phyloP scores from a whole-genome alignment of 2,797 vertebrate genomes.

The Clarias laeviceps region DNA sequence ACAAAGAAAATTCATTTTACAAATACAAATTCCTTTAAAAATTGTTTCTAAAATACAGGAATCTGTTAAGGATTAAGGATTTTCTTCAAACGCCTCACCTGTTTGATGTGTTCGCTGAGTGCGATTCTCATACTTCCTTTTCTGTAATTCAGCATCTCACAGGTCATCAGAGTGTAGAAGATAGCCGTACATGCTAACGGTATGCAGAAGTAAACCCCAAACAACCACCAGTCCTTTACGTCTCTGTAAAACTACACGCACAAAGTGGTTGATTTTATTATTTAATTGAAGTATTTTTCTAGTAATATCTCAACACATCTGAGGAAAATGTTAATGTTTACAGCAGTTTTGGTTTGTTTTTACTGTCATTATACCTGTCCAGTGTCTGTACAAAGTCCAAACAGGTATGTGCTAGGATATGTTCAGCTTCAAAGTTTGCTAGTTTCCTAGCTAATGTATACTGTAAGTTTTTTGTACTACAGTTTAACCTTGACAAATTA shows the following conservation, averaged over 20 bases:
- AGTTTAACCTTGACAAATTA: neutral
- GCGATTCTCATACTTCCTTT: slow-evolving; percentile 86
- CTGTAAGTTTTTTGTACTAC: neutral
- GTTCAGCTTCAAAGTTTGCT: neutral
- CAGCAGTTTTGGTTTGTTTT: neutral
- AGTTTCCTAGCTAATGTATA: neutral
- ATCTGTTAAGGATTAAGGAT: neutral
- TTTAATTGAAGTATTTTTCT: neutral
- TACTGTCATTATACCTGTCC: neutral
- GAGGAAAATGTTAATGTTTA: neutral
- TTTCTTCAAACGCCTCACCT: slow-evolving; percentile 73
- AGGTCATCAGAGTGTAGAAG: slow-evolving; percentile 93
- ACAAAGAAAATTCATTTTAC: neutral
- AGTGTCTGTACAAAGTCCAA: neutral
- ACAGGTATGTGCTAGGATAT: neutral
- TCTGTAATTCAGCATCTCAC: slow-evolving; percentile 88
- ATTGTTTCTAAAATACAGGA: neutral
- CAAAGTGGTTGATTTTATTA: neutral
- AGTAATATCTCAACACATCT: neutral
- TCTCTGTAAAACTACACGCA: slow-evolving; percentile 82
- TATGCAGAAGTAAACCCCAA: slow-evolving; percentile 93
- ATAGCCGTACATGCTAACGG: slow-evolving; percentile 86
- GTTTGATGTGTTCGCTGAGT: slow-evolving; percentile 91
- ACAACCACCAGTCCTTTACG: slow-evolving; percentile 94
- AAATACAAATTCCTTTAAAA: neutral